A percentile compares a stretch with the other conserved stretches of the same genome.
These are phyloP conservation scores for Megastigmus dorsalis DNA, from an alignment of 2,888 invertebrate species.

Conservation along the genomic window DNA sequence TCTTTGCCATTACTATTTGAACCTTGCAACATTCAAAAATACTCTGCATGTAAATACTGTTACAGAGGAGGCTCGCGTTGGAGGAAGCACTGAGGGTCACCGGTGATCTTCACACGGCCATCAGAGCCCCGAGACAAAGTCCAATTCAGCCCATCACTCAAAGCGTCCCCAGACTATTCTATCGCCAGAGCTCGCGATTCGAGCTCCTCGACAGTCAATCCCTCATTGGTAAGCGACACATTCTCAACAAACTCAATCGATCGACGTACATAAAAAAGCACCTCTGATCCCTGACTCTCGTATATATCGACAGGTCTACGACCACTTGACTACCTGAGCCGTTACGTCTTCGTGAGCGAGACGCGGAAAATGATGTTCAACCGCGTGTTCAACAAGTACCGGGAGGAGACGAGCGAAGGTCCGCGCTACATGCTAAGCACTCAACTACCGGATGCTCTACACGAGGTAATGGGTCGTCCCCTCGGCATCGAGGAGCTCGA, in stretches of 20 bases:
- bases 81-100: slow-evolving; percentile 81
- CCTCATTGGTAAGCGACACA: slow-evolving; percentile 75
- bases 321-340: slow-evolving; percentile 83
- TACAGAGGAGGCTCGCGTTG: slow-evolving; percentile 80
- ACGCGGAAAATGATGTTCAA: slow-evolving; percentile 66
- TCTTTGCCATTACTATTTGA: background rate
- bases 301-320: slow-evolving; percentile 78
- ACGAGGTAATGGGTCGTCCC: slow-evolving; percentile 80
- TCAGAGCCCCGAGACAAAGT: background rate
- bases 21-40: slow-evolving; percentile 2
- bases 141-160: slow-evolving; percentile 55
- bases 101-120: slow-evolving; percentile 61
- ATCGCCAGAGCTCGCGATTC: slow-evolving; percentile 84
- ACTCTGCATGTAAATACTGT: slow-evolving; percentile 48
- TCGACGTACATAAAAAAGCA: too few species aligned
- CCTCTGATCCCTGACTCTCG: too few species aligned
- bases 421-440: slow-evolving; percentile 60
- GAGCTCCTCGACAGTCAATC: slow-evolving; percentile 82
- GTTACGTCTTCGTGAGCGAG: slow-evolving; percentile 76
- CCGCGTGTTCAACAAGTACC: slow-evolving; percentile 64
- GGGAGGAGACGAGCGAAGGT: slow-evolving; percentile 64
- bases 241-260: too few species aligned
- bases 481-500: slow-evolving; percentile 76
- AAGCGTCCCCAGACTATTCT: slow-evolving; percentile 84
- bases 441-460: slow-evolving; percentile 69